Evolutionary conservation across 1,140 invertebrate species (phyloP), one percentile per base, ranked within the genome.

Genomic region (Ostrea edulis): DNA sequence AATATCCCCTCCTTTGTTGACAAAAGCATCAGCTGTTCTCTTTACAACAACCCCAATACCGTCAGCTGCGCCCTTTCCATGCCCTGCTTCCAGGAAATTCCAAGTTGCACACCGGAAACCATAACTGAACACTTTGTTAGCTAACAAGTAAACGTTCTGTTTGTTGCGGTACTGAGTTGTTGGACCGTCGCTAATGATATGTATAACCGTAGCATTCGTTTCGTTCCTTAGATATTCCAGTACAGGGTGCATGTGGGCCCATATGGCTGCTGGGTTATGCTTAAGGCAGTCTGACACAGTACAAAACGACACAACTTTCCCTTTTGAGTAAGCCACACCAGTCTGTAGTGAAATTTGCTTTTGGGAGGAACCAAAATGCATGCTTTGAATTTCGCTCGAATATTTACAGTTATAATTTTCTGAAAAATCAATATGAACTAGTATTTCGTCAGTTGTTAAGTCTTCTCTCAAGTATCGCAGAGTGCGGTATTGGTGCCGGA

Each of bases 101-200:
- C 86, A 91, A 25, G 65, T 89, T 8, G 81, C 88, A 4, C 25
- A 52, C n/a, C 85, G 7, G 68, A 92, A 89, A 8, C 68, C 82
- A 86, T 81, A 84, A 20, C 86, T 44, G 8, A 54, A 71, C 0
- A 65, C 35, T 81, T 77, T 53, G 17, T 53, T 84, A 11, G 62
- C 51, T 20, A 90, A 53, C 44, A 91, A 71, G 51, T 83, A 89
- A 71, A 91, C 90, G 52, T 90, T 92, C 5, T 62, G 85, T 53
- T 88, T 90, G 44, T 88, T 89, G n/a, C 89, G 29, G 54, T 92
- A 91, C 54, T 92, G 92, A 0, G 87, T 84, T n/a, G 86, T 92
- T 71, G 92, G 91, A 14, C 88, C 89, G 87, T 92, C 89, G 22
- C 54, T 82, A 5, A 90, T 35, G 54, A 91, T 90, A 77, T 91